Evolutionary conservation across 1,140 invertebrate species (phyloP).

Genomic region (Adelges cooleyi): DNA sequence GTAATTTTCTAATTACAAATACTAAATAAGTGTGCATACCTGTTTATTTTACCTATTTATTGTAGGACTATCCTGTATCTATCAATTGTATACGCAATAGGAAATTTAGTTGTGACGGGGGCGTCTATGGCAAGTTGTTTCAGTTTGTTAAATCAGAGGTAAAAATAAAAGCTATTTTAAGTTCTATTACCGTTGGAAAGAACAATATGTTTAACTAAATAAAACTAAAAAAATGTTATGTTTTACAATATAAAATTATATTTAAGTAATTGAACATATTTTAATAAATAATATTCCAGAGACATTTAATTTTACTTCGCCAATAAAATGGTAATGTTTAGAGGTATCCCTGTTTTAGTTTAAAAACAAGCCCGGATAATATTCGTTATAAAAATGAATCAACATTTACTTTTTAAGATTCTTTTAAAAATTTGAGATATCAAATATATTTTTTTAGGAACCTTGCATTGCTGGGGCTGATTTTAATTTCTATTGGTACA

Average conservation of each 20-base stretch:
- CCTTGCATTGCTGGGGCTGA: constrained; percentile 61
- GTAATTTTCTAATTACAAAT: no score
- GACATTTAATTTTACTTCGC: no score
- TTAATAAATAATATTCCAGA: no score
- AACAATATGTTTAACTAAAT: no score
- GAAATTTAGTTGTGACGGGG: constrained; percentile 67
- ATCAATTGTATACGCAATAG: constrained; percentile 74
- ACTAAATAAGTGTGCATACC: neutral
- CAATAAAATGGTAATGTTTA: no score
- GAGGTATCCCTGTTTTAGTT: neutral
- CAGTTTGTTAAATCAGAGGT: constrained; percentile 43
- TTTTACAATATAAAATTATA: no score
- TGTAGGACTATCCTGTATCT: constrained; percentile 73
- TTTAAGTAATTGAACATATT: no score
- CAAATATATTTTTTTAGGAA: constrained; percentile 44
- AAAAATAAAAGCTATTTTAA: no score
- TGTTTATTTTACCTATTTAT: constrained; percentile 32
- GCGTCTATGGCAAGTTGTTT: constrained; percentile 50
- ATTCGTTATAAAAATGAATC: neutral
- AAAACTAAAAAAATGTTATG: no score
- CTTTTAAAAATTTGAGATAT: no score
- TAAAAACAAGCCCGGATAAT: neutral
- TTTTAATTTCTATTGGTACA: constrained; percentile 79
- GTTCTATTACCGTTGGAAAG: no score
- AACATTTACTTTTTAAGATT: neutral